Percentiles rank a stretch among this genome's conserved stretches.
These are phyloP conservation scores for Scaeva pyrastri DNA, from an alignment of 2,888 invertebrate genomes.

Conservation along the genomic window DNA sequence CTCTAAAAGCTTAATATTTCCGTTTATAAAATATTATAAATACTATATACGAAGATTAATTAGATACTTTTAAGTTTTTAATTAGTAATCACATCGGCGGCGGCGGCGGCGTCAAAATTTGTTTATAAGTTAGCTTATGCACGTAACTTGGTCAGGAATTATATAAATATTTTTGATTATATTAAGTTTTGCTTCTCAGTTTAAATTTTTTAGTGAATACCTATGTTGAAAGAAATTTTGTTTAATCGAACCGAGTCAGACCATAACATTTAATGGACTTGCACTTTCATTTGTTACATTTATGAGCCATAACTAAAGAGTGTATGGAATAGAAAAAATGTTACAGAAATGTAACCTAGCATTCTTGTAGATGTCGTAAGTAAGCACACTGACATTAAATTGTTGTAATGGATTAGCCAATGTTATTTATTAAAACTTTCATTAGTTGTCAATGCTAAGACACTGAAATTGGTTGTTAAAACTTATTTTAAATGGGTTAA, in stretches of 20 bases:
- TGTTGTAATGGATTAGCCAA: too few relatives aligned
- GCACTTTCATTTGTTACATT: slow-evolving; percentile 60
- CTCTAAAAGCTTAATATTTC: slow-evolving; percentile 48
- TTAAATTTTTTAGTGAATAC: not conserved
- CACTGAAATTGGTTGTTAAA: too few relatives aligned
- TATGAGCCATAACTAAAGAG: slow-evolving; percentile 65
- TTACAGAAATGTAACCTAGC: not conserved
- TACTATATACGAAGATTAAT: slow-evolving; percentile 35
- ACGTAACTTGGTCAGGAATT: slow-evolving; percentile 4
- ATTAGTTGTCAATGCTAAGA: too few relatives aligned
- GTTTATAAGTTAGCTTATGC: not conserved
- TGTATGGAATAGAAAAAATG: too few relatives aligned
- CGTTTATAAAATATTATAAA: slow-evolving; percentile 18
- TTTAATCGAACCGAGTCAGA: slow-evolving; percentile 13
- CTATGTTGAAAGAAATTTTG: slow-evolving; percentile 31
- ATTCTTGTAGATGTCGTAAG: not conserved
- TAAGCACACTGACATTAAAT: too few relatives aligned
- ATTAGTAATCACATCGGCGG: slow-evolving; percentile 13
- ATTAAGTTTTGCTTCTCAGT: slow-evolving; percentile 40
- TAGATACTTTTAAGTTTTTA: slow-evolving; percentile 37
- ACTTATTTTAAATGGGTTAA: too few relatives aligned
- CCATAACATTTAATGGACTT: slow-evolving; percentile 47
- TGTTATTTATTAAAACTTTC: too few relatives aligned
- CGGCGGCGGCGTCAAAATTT: not conserved
- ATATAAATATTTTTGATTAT: slow-evolving; percentile 27